phyloP scores from a whole-genome alignment of 2,113 vertebrate species.

The Syrrhaptes paradoxus region DNA sequence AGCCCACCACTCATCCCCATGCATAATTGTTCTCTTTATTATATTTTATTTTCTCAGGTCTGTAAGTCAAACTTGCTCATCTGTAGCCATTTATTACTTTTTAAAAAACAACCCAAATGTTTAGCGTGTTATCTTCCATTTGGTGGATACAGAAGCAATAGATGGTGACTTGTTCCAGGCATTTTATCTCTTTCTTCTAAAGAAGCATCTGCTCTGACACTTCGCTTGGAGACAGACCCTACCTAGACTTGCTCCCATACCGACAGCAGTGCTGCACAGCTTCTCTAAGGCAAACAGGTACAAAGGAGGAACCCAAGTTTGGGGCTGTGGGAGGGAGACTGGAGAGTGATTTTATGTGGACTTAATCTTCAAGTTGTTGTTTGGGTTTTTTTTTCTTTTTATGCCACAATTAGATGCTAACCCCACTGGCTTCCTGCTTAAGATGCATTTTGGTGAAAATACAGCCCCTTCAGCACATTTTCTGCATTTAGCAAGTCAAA shows the following conservation, averaged over 20 bases:
- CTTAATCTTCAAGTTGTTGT: background rate
- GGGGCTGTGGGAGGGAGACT: background rate
- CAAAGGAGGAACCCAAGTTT: background rate
- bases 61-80: background rate
- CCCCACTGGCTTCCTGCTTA: background rate
- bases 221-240: background rate
- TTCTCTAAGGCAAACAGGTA: background rate
- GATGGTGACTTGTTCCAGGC: rapidly evolving
- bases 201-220: background rate
- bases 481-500: background rate
- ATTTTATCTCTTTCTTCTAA: background rate
- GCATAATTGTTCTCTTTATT: background rate
- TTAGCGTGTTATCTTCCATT: background rate
- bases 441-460: background rate
- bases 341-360: background rate
- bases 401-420: background rate
- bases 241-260: background rate
- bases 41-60: background rate
- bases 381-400: background rate
- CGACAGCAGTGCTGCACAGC: background rate
- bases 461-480: background rate
- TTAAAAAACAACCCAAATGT: background rate
- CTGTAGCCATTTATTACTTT: background rate
- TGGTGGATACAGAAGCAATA: background rate
- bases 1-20: background rate